Evolutionary conservation across 2,113 vertebrate genomes (phyloP).

Genomic region (Pipra filicauda): DNA sequence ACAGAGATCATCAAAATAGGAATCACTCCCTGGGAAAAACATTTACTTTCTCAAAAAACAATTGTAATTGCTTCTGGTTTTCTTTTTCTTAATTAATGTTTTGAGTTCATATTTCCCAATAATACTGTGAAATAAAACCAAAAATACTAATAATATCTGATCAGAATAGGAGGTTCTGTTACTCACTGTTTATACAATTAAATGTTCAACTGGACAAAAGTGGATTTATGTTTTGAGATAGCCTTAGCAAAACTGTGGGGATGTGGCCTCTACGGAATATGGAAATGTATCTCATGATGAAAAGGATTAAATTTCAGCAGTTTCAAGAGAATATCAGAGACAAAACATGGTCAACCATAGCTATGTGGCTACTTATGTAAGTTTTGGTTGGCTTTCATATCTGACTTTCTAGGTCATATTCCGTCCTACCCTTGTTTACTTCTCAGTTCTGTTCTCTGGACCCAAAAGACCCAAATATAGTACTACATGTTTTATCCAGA

Average conservation of each 20-base stretch:
- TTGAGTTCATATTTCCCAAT: background rate
- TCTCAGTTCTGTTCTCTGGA: background rate
- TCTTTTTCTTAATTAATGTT: background rate
- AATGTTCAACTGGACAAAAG: background rate
- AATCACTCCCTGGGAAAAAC: background rate
- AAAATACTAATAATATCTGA: background rate
- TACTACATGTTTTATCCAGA: background rate
- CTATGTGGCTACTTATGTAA: background rate
- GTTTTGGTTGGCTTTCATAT: fast-evolving
- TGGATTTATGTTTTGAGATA: background rate
- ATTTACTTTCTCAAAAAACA: background rate
- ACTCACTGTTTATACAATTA: background rate
- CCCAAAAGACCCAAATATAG: background rate
- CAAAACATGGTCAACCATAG: background rate
- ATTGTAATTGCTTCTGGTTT: background rate
- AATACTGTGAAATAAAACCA: background rate
- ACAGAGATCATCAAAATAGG: background rate
- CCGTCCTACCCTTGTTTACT: background rate
- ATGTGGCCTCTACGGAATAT: background rate
- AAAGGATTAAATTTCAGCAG: background rate
- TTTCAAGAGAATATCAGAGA: background rate
- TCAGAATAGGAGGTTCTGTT: background rate
- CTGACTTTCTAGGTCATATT: background rate
- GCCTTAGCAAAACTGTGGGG: background rate
- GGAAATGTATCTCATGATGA: background rate